These are phyloP conservation scores for Acipenser ruthenus DNA, from an alignment of 2,797 vertebrate genomes.

Conservation along the genomic window DNA sequence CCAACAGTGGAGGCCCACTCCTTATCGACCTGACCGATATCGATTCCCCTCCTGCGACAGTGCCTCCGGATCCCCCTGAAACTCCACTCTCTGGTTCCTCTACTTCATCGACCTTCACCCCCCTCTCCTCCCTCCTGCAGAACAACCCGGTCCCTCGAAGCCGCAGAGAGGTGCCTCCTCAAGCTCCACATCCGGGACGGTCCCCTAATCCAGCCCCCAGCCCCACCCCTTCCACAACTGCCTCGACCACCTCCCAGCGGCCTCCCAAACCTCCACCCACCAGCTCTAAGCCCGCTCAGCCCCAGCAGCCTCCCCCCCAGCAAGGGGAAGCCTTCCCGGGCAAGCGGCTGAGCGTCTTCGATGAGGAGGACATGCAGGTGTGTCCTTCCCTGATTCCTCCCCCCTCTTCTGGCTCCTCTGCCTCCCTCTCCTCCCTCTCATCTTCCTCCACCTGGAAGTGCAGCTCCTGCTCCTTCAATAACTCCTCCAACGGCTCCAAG, in stretches of 20 bases:
- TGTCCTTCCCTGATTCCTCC: slow-evolving; percentile 22
- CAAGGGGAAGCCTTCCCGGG: slow-evolving; percentile 41
- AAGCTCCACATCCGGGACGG: slow-evolving; percentile 33
- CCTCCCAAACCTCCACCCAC: slow-evolving; percentile 50
- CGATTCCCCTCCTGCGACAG: slow-evolving; percentile 43
- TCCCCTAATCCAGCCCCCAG: slow-evolving; percentile 59
- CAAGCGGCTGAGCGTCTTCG: slow-evolving; percentile 80
- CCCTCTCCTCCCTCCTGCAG: slow-evolving; percentile 76
- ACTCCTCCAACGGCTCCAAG: slow-evolving; percentile 39
- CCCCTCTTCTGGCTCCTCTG: slow-evolving; percentile 35
- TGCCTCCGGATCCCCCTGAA: slow-evolving; percentile 48
- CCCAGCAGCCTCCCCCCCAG: neutral
- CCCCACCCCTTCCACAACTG: slow-evolving; percentile 42
- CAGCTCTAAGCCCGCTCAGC: slow-evolving; percentile 55
- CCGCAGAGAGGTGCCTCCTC: slow-evolving; percentile 82
- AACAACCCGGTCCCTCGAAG: slow-evolving; percentile 94
- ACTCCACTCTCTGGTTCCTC: slow-evolving; percentile 13
- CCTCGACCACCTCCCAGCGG: slow-evolving; percentile 38
- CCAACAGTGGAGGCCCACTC: slow-evolving; percentile 44
- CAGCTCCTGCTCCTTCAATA: slow-evolving; percentile 64
- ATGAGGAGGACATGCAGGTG: slow-evolving; percentile 66
- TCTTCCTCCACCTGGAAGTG: slow-evolving; percentile 64
- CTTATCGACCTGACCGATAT: slow-evolving; percentile 64
- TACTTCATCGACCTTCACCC: slow-evolving; percentile 45
- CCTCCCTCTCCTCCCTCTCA: slow-evolving; percentile 14